Evolutionary conservation across 2,888 invertebrate species (phyloP).

Genomic region (Eledone cirrhosa): DNA sequence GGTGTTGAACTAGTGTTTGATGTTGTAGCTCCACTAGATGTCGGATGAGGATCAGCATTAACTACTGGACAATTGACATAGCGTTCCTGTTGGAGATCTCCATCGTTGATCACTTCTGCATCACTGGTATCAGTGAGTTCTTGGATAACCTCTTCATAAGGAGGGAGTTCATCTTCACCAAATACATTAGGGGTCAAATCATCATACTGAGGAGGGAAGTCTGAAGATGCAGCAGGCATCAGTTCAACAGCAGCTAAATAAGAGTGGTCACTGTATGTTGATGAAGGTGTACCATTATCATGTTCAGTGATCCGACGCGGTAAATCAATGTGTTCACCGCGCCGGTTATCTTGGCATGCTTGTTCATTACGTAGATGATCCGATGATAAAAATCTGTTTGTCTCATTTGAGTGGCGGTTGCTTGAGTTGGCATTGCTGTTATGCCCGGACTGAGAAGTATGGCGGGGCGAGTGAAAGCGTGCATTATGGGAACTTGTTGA

Average conservation of each 20-base stretch:
- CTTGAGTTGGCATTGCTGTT: neutral
- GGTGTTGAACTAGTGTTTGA: neutral
- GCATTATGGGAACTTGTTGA: conserved; percentile 10
- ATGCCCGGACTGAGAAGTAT: neutral
- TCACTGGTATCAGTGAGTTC: conserved; percentile 21
- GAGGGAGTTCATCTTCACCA: conserved; percentile 56
- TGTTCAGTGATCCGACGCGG: neutral
- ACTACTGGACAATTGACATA: conserved; percentile 22
- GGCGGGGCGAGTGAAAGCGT: conserved; percentile 19
- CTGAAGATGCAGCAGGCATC: conserved; percentile 29
- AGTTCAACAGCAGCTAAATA: conserved; percentile 30
- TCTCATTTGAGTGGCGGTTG: neutral
- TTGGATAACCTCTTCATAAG: conserved; percentile 45
- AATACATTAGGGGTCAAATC: conserved; percentile 40
- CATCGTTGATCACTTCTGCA: conserved; percentile 8
- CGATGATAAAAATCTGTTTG: conserved; percentile 14
- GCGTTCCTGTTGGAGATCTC: conserved; percentile 12
- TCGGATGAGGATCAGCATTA: conserved; percentile 5
- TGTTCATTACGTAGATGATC: neutral
- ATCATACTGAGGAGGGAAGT: conserved; percentile 26
- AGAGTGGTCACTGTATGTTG: conserved; percentile 13
- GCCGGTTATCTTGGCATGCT: conserved; percentile 7
- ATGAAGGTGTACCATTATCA: conserved; percentile 10
- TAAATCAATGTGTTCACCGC: conserved; percentile 2
- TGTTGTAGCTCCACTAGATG: conserved; percentile 1